A percentile compares a stretch with the other conserved stretches of the same genome.
Conservation (phyloP, 2,797 vertebrate species). For the Hyperoplus immaculatus region DNA sequence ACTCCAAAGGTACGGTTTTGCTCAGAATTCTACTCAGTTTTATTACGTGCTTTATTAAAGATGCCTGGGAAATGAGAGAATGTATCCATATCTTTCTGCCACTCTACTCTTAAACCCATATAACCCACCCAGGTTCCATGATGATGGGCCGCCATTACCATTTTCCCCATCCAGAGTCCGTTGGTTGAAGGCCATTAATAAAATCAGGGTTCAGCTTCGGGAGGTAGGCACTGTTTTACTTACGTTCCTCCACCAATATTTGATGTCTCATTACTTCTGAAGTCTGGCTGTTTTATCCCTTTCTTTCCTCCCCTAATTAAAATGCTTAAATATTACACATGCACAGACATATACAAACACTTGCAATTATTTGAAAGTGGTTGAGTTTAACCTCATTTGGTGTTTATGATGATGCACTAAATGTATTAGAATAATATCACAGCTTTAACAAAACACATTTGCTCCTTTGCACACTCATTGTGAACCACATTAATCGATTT, state of each 20-base stretch:
- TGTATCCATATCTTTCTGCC: slow-evolving; percentile 8
- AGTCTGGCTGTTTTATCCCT: slow-evolving; percentile 2
- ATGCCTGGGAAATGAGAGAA: neutral
- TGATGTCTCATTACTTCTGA: slow-evolving; percentile 9
- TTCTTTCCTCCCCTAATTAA: neutral
- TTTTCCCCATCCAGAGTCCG: slow-evolving; percentile 90
- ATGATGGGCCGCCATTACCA: slow-evolving; percentile 84
- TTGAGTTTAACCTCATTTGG: slow-evolving; percentile 76
- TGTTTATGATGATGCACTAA: slow-evolving; percentile 26
- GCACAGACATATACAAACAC: neutral
- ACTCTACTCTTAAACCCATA: slow-evolving; percentile 1
- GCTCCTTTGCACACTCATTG: neutral
- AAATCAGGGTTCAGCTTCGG: slow-evolving; percentile 94
- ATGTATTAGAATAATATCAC: neutral
- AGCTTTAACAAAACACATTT: neutral
- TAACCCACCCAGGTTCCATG: slow-evolving; percentile 74
- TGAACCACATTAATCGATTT: neutral
- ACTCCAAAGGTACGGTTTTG: slow-evolving; percentile 73
- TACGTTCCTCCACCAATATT: slow-evolving; percentile 14
- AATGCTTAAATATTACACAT: neutral
- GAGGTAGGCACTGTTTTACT: slow-evolving; percentile 88
- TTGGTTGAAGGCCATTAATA: slow-evolving; percentile 97
- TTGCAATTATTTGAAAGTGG: slow-evolving; percentile 45
- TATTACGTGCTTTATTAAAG: neutral
- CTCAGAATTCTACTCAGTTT: neutral